Evolutionary conservation across 1,140 invertebrate genomes (phyloP).

Genomic region (Ceratina australensis): DNA sequence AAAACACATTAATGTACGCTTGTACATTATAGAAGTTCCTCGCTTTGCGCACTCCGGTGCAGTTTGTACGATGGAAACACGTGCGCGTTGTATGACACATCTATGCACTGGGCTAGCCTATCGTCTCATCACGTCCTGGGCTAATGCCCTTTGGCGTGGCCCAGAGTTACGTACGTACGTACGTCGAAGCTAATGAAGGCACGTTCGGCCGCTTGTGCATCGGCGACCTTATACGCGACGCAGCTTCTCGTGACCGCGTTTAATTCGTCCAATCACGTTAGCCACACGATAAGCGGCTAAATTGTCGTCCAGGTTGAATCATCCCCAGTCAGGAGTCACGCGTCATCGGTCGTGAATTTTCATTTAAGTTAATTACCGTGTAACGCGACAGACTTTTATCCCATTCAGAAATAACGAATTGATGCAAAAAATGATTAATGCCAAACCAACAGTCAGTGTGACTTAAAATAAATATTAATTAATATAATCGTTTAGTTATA

Average conservation of each 20-base stretch:
- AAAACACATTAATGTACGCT: no score
- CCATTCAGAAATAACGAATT: no score
- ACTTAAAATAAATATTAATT: no score
- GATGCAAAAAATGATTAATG: no score
- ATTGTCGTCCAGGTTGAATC: slow-evolving; percentile 54
- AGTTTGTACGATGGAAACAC: no score
- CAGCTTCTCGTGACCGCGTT: slow-evolving; percentile 42
- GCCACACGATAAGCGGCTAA: slow-evolving; percentile 56
- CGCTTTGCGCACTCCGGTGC: no score
- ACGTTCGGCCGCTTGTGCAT: slow-evolving; percentile 58
- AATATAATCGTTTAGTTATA: no score
- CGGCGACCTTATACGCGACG: slow-evolving; percentile 47
- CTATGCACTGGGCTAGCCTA: slow-evolving; percentile 6
- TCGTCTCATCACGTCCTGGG: slow-evolving; percentile 45
- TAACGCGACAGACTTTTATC: neutral
- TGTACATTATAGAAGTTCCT: no score
- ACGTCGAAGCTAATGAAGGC: slow-evolving; percentile 59
- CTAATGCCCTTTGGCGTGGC: slow-evolving; percentile 58
- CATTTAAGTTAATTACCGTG: neutral
- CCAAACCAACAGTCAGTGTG: no score
- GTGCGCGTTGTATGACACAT: neutral
- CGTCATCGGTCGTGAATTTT: slow-evolving; percentile 7
- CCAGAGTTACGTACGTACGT: slow-evolving; percentile 28
- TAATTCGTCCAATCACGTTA: slow-evolving; percentile 66
- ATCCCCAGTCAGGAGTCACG: slow-evolving; percentile 37